These are phyloP conservation scores for Mormyrus iriodes DNA, from an alignment of 2,113 vertebrate genomes.

Conservation along the genomic window DNA sequence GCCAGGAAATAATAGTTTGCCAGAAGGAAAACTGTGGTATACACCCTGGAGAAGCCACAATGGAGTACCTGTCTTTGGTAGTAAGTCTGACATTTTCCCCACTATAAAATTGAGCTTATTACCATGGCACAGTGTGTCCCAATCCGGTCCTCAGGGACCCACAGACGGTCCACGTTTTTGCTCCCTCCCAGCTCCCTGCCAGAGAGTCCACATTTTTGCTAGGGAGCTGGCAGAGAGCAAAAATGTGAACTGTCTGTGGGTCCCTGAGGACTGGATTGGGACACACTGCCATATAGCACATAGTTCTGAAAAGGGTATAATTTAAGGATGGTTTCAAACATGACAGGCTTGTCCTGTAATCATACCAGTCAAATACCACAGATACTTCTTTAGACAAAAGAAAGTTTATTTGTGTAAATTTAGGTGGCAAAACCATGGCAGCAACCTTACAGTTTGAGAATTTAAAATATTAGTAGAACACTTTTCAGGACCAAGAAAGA, in stretches of 20 bases:
- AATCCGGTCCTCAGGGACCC: not conserved
- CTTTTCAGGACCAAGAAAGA: too few species aligned
- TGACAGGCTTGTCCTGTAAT: not conserved
- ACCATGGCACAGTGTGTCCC: not conserved
- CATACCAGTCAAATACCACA: not conserved
- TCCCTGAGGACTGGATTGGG: not conserved
- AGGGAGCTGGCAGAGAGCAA: not conserved
- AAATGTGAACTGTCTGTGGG: not conserved
- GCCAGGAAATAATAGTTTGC: not conserved
- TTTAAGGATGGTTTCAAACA: not conserved
- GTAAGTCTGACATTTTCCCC: conserved; percentile 12
- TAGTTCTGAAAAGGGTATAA: not conserved
- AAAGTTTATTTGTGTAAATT: not conserved
- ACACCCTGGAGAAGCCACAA: conserved; percentile 40
- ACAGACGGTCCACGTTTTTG: not conserved
- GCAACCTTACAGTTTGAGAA: not conserved
- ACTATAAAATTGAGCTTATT: not conserved
- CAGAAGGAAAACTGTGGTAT: not conserved
- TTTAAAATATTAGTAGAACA: not conserved
- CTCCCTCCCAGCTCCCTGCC: not conserved
- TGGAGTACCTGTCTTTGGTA: conserved; percentile 20
- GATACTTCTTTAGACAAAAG: not conserved
- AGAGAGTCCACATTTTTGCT: not conserved
- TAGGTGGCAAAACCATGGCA: not conserved
- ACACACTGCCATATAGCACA: not conserved